phyloP scores from a whole-genome alignment of 2,888 invertebrate genomes.

The Reticulitermes lucifugus region DNA sequence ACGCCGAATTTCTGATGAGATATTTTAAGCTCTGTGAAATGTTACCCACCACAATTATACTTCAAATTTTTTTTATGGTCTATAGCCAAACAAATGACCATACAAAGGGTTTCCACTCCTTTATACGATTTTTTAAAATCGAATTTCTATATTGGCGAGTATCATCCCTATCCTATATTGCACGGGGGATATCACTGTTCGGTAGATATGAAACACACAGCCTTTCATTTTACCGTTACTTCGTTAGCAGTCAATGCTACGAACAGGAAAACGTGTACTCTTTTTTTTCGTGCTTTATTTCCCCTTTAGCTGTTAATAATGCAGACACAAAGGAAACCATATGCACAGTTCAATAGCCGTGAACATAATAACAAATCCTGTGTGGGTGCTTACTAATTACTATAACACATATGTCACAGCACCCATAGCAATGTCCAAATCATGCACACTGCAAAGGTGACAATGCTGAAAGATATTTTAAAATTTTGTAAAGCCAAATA shows the following conservation, averaged over 20 bases:
- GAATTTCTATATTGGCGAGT: neutral
- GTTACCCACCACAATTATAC: no score
- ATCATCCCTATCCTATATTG: neutral
- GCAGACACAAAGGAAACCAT: neutral
- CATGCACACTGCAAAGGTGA: neutral
- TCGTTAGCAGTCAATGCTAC: neutral
- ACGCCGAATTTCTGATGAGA: no score
- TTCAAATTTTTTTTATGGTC: no score
- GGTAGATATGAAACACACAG: neutral
- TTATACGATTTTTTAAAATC: neutral
- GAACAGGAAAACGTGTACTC: neutral
- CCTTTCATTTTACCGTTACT: neutral
- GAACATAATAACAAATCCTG: no score
- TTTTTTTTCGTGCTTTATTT: neutral
- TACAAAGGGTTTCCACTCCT: neutral
- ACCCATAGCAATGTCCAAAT: neutral
- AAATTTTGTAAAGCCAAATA: neutral
- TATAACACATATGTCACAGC: neutral
- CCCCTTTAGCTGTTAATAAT: slow-evolving; percentile 7
- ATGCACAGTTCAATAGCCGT: neutral
- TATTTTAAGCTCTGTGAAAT: no score
- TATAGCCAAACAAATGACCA: no score
- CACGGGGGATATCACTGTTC: neutral
- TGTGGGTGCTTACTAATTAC: no score
- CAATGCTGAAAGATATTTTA: neutral